Evolutionary conservation across 1,140 invertebrate genomes (phyloP), one percentile per base, ranked within the genome.

Genomic region (Drosophila watanabei): DNA sequence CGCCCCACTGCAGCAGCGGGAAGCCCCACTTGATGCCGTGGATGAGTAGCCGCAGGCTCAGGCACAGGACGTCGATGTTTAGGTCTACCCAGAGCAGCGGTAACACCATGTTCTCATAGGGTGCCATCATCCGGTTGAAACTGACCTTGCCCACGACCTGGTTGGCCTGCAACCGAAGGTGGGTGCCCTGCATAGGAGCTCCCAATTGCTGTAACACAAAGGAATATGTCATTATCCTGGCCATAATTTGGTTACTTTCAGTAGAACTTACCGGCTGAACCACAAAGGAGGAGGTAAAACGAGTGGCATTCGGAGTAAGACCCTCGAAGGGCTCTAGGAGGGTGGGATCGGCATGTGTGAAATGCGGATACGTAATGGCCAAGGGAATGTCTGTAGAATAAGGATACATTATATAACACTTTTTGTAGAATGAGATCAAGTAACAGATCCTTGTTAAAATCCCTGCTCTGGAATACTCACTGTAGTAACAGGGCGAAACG

Each of bases 321-420:
- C 97, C 97, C 5, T 96, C 95, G 1, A 98, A 93, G 0, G 94
- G 93, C 8, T 96, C 93, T 33, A 95, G 79, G 3, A 97, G 83
- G 56, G 93, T 94, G 5, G 96, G 95, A 88, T 97, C 96, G 1
- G 95, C 95, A 51, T 96, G 92, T 60, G 96, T 94, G 78, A 98
- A 98, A 93, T 98, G 97, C 0, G 97, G 97, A 80, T 96, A 95
- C 1, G 97, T 97, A 35, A 97, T 93, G 0, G 95, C 95, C 11
- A 95, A 93, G 2, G 96, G 96, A 24, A 97, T 94, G 79, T 94
- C 96, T 96, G 80, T 51, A 0, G 10, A 43, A 32, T 48, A 16
- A 8, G 43, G 7, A 41, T 8, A 39, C 2, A 39, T 39, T 39
- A 11, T n/a, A 7, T 11, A 24, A 49, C 30, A 10, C 14, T 16